Evolutionary conservation across 1,140 invertebrate species (phyloP).

Genomic region (Diorhabda sublineata): DNA sequence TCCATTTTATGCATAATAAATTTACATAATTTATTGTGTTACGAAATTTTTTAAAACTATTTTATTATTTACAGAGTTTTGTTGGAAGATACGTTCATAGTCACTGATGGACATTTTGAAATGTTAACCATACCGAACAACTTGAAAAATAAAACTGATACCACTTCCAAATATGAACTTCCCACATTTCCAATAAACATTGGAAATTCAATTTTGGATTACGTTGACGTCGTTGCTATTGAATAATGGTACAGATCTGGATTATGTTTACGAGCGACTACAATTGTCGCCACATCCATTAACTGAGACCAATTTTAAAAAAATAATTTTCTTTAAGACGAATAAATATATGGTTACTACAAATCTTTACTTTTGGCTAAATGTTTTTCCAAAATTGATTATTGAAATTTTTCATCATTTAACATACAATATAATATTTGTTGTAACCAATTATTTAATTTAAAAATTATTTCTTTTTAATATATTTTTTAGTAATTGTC

Average conservation of each 20-base stretch:
- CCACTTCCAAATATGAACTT: constrained; percentile 20
- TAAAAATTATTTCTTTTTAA: constrained; percentile 15
- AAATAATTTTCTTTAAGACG: constrained; percentile 8
- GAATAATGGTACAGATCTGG: constrained; percentile 15
- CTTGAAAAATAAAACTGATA: constrained; percentile 45
- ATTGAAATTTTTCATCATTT: too few relatives aligned
- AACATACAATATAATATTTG: too few relatives aligned
- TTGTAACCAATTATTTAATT: too few relatives aligned
- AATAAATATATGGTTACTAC: too few relatives aligned
- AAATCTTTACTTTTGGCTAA: too few relatives aligned
- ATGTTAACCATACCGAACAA: constrained; percentile 48
- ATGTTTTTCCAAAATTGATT: too few relatives aligned
- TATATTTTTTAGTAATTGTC: constrained; percentile 8
- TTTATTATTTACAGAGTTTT: constrained; percentile 43
- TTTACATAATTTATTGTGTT: constrained; percentile 3
- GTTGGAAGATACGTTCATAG: constrained; percentile 50
- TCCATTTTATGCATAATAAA: background rate
- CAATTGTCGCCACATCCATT: constrained; percentile 3
- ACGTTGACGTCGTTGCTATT: constrained; percentile 24
- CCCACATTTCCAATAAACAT: constrained; percentile 32
- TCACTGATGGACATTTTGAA: constrained; percentile 54
- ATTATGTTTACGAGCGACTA: background rate
- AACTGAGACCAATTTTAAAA: background rate
- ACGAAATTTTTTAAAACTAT: background rate
- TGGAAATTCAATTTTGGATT: constrained; percentile 36